A percentile compares a stretch with the other conserved stretches of the same genome.
Evolutionary conservation across 2,888 invertebrate genomes (phyloP).

Genomic region (Horisme vitalbata): DNA sequence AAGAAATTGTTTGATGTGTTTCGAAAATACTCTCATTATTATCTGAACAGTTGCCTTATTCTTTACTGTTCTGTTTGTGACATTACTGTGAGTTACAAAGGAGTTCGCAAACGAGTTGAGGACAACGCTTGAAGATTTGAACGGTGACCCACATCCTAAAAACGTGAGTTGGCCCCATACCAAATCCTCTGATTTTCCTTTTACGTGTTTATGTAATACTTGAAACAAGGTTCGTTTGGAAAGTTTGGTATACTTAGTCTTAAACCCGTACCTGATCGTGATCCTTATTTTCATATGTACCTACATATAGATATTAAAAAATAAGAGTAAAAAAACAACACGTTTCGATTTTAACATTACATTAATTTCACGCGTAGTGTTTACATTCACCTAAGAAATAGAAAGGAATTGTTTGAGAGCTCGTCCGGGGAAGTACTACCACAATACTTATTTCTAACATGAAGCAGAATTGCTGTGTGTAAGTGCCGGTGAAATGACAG

Average conservation of each 20-base stretch:
- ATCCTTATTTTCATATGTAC: not conserved
- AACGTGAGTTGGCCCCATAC: conserved; percentile 68
- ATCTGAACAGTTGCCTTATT: not conserved
- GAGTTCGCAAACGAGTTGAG: conserved; percentile 8
- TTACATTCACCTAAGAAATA: too few relatives aligned
- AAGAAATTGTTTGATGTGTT: conserved; percentile 2
- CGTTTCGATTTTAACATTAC: conserved; percentile 22
- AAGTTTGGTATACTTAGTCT: too few relatives aligned
- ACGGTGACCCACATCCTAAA: conserved; percentile 47
- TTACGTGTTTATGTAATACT: conserved; percentile 37
- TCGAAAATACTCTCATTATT: not conserved
- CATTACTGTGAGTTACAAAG: conserved; percentile 11
- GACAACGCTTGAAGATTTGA: conserved; percentile 30
- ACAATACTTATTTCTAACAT: too few relatives aligned
- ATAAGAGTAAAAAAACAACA: not conserved
- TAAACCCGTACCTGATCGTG: too few relatives aligned
- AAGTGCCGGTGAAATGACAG: too few relatives aligned
- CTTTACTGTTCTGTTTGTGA: conserved; percentile 13
- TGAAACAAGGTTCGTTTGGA: conserved; percentile 6
- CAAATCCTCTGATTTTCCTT: conserved; percentile 55
- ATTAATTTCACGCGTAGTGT: too few relatives aligned
- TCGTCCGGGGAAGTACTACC: too few relatives aligned
- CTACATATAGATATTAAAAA: too few relatives aligned
- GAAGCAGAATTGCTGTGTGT: too few relatives aligned
- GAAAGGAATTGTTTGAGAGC: too few relatives aligned